Percentiles rank a stretch among this genome's conserved stretches.
phyloP scores from a whole-genome alignment of 2,888 invertebrate species.

The Trypoxylon attenuatum region DNA sequence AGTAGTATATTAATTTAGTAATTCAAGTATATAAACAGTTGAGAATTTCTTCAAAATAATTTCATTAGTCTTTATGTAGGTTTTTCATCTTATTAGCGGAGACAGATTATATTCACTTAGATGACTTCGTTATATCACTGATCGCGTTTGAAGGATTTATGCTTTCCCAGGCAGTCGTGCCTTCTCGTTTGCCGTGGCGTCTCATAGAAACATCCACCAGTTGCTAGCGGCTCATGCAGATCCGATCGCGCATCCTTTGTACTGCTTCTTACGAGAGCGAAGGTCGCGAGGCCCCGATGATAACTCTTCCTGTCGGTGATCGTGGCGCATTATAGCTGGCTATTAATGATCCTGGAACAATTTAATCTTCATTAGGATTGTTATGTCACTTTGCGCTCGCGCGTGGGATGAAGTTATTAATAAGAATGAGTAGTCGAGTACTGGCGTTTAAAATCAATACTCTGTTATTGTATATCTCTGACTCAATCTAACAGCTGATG shows the following conservation, averaged over 20 bases:
- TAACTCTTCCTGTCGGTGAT: not conserved
- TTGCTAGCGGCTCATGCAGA: constrained; percentile 1
- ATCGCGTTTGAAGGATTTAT: constrained; percentile 6
- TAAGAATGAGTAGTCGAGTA: too few relatives aligned
- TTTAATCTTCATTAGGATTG: constrained; percentile 21
- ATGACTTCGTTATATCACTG: too few relatives aligned
- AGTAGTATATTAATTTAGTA: too few relatives aligned
- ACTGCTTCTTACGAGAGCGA: not conserved
- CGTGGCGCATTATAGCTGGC: not conserved
- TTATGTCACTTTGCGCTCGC: constrained; percentile 9
- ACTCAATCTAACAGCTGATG: too few relatives aligned
- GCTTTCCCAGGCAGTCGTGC: constrained; percentile 17
- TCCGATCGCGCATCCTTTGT: constrained; percentile 16
- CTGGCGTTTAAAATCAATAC: too few relatives aligned
- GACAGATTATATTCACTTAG: too few relatives aligned
- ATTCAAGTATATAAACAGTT: too few relatives aligned
- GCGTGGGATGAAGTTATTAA: constrained; percentile 33
- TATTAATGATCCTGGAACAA: constrained; percentile 34
- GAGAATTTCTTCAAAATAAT: too few relatives aligned
- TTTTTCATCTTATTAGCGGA: too few relatives aligned
- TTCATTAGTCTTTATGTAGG: too few relatives aligned
- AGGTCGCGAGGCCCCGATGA: constrained; percentile 8
- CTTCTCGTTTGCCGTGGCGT: constrained; percentile 33
- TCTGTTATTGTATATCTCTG: too few relatives aligned
- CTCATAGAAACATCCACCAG: constrained; percentile 22